These are phyloP conservation scores for Eilema caniola DNA, from an alignment of 2,888 invertebrate species.

Conservation along the genomic window DNA sequence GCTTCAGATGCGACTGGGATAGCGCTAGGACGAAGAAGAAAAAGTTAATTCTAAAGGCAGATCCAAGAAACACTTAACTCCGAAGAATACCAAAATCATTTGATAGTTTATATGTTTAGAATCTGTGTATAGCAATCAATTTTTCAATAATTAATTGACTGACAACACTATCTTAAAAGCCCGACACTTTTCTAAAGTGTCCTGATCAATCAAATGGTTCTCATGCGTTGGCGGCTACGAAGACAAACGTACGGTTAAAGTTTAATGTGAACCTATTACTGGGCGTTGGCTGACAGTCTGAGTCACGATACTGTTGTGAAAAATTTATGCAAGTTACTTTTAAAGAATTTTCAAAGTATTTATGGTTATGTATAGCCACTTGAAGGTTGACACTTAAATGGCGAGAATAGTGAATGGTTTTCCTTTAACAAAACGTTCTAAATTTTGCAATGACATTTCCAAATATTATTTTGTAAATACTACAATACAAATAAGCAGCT, in stretches of 20 bases:
- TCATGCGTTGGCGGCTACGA: neutral
- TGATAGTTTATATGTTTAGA: neutral
- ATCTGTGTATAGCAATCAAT: neutral
- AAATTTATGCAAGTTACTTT: conserved; percentile 54
- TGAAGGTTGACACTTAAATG: conserved; percentile 59
- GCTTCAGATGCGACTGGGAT: too few species aligned
- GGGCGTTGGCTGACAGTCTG: conserved; percentile 27
- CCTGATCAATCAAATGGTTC: neutral
- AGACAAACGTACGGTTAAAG: neutral
- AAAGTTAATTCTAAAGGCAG: too few species aligned
- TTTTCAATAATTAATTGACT: neutral
- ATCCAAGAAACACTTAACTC: neutral
- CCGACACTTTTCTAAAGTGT: neutral
- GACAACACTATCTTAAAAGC: neutral
- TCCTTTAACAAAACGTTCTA: conserved; percentile 43
- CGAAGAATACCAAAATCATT: neutral
- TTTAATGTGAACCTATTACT: conserved; percentile 30
- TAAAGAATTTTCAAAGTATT: conserved; percentile 59
- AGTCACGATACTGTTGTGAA: conserved; percentile 56
- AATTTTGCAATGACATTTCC: conserved; percentile 48
- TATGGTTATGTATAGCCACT: conserved; percentile 59
- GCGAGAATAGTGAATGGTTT: conserved; percentile 49
- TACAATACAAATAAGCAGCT: neutral
- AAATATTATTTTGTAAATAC: conserved; percentile 26
- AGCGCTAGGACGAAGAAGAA: too few species aligned